Percentiles rank a stretch among this genome's conserved stretches.
These are phyloP conservation scores for Agelastica alni DNA, from an alignment of 2,888 invertebrate species.

Conservation along the genomic window DNA sequence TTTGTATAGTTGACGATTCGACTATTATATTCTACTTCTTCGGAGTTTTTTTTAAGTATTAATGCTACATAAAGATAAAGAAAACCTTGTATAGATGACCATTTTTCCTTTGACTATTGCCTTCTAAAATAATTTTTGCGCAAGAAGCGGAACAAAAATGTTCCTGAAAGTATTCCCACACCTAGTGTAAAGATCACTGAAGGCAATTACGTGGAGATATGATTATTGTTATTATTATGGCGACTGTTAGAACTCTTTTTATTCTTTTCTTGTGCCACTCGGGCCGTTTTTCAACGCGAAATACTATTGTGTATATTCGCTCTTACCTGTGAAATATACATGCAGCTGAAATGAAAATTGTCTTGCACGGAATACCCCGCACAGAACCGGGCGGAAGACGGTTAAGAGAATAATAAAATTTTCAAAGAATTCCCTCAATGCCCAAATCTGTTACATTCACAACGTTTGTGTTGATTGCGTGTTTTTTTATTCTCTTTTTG, in stretches of 20 bases:
- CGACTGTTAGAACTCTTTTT: slow-evolving; percentile 30
- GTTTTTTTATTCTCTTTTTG: too few relatives aligned
- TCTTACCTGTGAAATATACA: slow-evolving; percentile 28
- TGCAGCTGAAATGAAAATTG: slow-evolving; percentile 32
- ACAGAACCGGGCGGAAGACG: not conserved
- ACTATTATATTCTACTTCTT: too few relatives aligned
- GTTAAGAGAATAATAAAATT: too few relatives aligned
- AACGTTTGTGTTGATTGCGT: too few relatives aligned
- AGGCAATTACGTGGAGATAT: slow-evolving; percentile 25
- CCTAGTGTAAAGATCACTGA: slow-evolving; percentile 13
- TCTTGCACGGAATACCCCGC: slow-evolving; percentile 19
- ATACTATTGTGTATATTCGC: slow-evolving; percentile 26
- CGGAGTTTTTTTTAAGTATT: too few relatives aligned
- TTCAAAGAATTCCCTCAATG: too few relatives aligned
- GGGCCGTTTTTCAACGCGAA: slow-evolving; percentile 21
- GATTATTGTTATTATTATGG: slow-evolving; percentile 35
- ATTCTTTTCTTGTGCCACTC: slow-evolving; percentile 22
- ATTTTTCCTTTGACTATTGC: too few relatives aligned
- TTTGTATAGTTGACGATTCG: too few relatives aligned
- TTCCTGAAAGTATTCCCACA: slow-evolving; percentile 9
- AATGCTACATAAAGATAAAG: too few relatives aligned
- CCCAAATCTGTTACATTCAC: too few relatives aligned
- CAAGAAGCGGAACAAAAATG: not conserved
- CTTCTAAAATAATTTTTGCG: not conserved
- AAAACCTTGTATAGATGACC: too few relatives aligned